A percentile compares a stretch with the other conserved stretches of the same genome.
Conservation (phyloP, 1,140 invertebrate species). For the Laupala kohalensis region DNA sequence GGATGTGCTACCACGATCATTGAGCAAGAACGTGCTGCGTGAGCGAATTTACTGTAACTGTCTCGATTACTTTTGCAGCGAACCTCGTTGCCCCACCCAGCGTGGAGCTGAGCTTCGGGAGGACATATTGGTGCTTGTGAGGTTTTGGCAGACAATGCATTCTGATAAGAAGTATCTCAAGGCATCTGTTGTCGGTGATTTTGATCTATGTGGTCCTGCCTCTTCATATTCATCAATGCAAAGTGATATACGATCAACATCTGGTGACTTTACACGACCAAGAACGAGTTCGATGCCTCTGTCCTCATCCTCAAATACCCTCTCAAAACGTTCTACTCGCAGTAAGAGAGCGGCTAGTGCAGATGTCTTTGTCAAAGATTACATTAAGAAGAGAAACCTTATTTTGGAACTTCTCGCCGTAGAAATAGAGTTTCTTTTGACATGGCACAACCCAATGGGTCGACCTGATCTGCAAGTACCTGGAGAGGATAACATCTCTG, state of each 20-base stretch:
- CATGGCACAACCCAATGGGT: slow-evolving; percentile 87
- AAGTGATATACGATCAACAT: slow-evolving; percentile 9
- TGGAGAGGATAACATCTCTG: slow-evolving; percentile 72
- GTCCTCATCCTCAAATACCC: slow-evolving; percentile 53
- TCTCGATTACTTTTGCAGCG: slow-evolving; percentile 88
- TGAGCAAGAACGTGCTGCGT: slow-evolving; percentile 84
- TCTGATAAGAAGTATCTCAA: slow-evolving; percentile 95
- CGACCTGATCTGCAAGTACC: slow-evolving; percentile 50
- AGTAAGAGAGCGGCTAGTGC: slow-evolving; percentile 50
- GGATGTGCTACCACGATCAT: slow-evolving; percentile 69
- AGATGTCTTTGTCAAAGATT: slow-evolving; percentile 82
- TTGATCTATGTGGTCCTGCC: slow-evolving; percentile 13
- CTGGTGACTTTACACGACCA: slow-evolving; percentile 28
- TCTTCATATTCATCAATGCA: slow-evolving; percentile 11
- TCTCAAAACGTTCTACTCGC: slow-evolving; percentile 44
- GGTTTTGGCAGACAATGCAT: slow-evolving; percentile 93
- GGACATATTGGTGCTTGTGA: slow-evolving; percentile 76
- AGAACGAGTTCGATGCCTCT: slow-evolving; percentile 67
- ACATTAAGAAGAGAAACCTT: slow-evolving; percentile 86
- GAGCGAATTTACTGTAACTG: slow-evolving; percentile 90
- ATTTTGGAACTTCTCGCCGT: slow-evolving; percentile 85
- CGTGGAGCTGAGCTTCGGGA: slow-evolving; percentile 60
- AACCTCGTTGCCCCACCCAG: slow-evolving; percentile 73
- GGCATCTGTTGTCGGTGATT: slow-evolving; percentile 46
- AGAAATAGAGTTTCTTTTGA: slow-evolving; percentile 86